Conservation (phyloP, 2,888 invertebrate genomes). For the Phorcus lineatus region DNA sequence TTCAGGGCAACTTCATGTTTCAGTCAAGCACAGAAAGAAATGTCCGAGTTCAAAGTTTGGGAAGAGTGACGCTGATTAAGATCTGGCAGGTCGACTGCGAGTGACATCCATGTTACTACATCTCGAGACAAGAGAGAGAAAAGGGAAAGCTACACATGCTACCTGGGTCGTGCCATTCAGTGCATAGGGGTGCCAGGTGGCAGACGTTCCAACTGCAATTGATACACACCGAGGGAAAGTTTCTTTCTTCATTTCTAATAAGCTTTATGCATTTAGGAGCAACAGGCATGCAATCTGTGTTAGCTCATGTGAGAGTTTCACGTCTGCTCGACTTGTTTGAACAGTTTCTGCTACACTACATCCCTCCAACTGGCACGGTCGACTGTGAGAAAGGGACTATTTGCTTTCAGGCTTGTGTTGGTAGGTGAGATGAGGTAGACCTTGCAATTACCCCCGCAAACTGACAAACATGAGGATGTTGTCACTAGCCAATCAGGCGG, state of each 20-base stretch:
- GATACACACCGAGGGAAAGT: neutral
- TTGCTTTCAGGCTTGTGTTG: neutral
- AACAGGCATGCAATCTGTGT: no score
- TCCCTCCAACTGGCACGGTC: neutral
- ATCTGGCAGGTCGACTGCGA: neutral
- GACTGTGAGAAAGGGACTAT: neutral
- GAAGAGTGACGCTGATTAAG: no score
- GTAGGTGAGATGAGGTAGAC: conserved; percentile 1
- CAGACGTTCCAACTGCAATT: neutral
- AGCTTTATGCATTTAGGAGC: neutral
- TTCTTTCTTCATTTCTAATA: neutral
- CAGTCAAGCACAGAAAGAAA: no score
- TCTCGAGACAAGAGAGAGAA: neutral
- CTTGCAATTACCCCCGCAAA: neutral
- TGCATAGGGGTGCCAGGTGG: neutral
- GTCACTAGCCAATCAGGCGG: neutral
- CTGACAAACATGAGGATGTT: conserved; percentile 10
- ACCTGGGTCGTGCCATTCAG: neutral
- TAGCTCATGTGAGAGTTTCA: no score
- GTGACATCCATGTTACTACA: conserved; percentile 15
- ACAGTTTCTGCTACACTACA: neutral
- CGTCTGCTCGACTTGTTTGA: neutral
- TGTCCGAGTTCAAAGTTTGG: no score
- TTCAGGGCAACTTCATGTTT: no score
- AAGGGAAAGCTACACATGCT: neutral